A percentile compares a stretch with the other conserved stretches of the same genome.
Evolutionary conservation across 2,113 vertebrate species (phyloP).

Genomic region (Phrynosoma platyrhinos): DNA sequence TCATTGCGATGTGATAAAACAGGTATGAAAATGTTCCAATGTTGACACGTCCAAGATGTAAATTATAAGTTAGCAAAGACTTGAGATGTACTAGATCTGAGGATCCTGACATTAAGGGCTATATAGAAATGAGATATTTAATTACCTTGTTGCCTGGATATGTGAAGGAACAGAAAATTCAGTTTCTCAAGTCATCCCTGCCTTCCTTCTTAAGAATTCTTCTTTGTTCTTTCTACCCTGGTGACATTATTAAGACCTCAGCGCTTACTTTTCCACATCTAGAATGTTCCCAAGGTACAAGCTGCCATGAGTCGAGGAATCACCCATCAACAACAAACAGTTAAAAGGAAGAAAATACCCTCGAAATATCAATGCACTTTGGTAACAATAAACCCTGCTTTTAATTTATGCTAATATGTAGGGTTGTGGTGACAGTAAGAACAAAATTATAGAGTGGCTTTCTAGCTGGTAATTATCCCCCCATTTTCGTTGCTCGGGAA

Average conservation of each 20-base stretch:
- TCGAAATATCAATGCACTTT: conserved; percentile 86
- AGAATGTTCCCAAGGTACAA: conserved; percentile 64
- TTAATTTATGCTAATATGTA: conserved; percentile 91
- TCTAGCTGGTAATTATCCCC: conserved; percentile 89
- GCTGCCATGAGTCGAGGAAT: conserved; percentile 81
- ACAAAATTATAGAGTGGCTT: conserved; percentile 91
- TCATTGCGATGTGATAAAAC: not conserved
- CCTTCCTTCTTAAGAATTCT: not conserved
- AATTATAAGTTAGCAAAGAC: accelerated
- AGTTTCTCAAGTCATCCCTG: not conserved
- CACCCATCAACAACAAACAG: conserved; percentile 84
- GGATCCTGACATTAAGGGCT: not conserved
- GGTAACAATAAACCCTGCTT: conserved; percentile 88
- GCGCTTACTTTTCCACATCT: conserved; percentile 39
- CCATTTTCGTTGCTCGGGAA: conserved; percentile 87
- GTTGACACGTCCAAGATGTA: not conserved
- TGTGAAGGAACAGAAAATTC: not conserved
- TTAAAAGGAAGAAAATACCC: conserved; percentile 83
- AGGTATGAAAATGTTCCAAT: not conserved
- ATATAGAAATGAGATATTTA: not conserved
- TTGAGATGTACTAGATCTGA: not conserved
- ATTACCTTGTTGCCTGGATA: conserved; percentile 15
- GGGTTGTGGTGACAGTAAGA: conserved; percentile 89
- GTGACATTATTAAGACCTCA: conserved; percentile 37
- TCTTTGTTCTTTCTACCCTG: conserved; percentile 45